These are phyloP conservation scores for Toxotes jaculatrix DNA, from an alignment of 2,113 vertebrate species.

Conservation along the genomic window DNA sequence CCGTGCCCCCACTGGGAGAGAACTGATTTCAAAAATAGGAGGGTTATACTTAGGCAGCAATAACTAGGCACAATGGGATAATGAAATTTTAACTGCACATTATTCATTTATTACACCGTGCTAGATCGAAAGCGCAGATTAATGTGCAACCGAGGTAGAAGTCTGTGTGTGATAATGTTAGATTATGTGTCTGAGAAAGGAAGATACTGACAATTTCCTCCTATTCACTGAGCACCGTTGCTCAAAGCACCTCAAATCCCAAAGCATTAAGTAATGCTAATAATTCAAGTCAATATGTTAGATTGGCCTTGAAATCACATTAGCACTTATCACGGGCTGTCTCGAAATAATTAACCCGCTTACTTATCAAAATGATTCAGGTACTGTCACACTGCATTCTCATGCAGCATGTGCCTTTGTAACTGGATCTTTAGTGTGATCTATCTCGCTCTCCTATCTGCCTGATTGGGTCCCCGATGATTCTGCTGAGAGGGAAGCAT, in stretches of 20 bases:
- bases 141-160: constrained; percentile 25
- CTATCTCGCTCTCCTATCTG: constrained; percentile 4
- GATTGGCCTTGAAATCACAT: constrained; percentile 51
- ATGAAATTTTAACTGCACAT: constrained; percentile 57
- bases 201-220: not conserved
- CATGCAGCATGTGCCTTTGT: not conserved
- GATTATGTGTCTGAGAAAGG: not conserved
- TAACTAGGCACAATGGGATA: constrained; percentile 34
- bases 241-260: constrained; percentile 9
- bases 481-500: constrained; percentile 19
- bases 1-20: not conserved
- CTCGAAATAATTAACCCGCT: constrained; percentile 47
- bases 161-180: not conserved
- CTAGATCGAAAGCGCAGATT: constrained; percentile 37
- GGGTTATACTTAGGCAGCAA: constrained; percentile 24
- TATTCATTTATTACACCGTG: constrained; percentile 50
- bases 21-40: constrained; percentile 32
- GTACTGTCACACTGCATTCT: constrained; percentile 15
- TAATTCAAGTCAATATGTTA: constrained; percentile 29
- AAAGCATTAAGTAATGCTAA: constrained; percentile 17
- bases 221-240: not conserved
- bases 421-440: constrained; percentile 12
- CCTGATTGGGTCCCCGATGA: constrained; percentile 36
- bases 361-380: constrained; percentile 37
- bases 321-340: constrained; percentile 43